Conservation (phyloP, 2,888 invertebrate species). For the Megaustenia siamemsis region DNA sequence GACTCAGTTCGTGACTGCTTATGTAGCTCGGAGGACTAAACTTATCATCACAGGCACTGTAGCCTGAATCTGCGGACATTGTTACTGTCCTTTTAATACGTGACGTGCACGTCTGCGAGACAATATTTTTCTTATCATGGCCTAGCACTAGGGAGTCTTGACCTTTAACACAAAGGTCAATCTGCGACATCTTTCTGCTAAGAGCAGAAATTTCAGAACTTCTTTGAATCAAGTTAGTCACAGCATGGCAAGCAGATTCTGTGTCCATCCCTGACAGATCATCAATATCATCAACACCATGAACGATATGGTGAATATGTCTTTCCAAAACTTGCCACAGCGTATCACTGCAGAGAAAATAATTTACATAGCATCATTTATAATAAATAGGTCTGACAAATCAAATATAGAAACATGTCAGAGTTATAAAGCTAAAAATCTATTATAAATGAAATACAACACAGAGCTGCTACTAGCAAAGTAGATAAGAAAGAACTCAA, state of each 20-base stretch:
- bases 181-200: background rate
- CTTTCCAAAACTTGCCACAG: slow-evolving; percentile 69
- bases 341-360: slow-evolving; percentile 53
- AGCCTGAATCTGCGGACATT: slow-evolving; percentile 45
- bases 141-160: background rate
- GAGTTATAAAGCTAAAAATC: too few species aligned
- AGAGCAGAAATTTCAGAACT: background rate
- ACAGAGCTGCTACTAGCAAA: too few species aligned
- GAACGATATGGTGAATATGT: slow-evolving; percentile 69
- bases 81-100: background rate
- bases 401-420: too few species aligned
- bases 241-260: slow-evolving; percentile 22
- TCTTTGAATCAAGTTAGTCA: background rate
- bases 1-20: background rate
- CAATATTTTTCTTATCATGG: background rate
- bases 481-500: too few species aligned
- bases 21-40: slow-evolving; percentile 35
- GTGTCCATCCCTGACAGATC: slow-evolving; percentile 7
- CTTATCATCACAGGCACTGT: slow-evolving; percentile 48
- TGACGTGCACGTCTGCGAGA: background rate
- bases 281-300: slow-evolving; percentile 58
- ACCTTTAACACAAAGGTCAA: background rate
- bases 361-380: background rate
- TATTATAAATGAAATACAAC: too few species aligned
- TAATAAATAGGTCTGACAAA: too few species aligned